phyloP scores from a whole-genome alignment of 2,113 vertebrate species.

The Cryptoleucopteryx plumbea region DNA sequence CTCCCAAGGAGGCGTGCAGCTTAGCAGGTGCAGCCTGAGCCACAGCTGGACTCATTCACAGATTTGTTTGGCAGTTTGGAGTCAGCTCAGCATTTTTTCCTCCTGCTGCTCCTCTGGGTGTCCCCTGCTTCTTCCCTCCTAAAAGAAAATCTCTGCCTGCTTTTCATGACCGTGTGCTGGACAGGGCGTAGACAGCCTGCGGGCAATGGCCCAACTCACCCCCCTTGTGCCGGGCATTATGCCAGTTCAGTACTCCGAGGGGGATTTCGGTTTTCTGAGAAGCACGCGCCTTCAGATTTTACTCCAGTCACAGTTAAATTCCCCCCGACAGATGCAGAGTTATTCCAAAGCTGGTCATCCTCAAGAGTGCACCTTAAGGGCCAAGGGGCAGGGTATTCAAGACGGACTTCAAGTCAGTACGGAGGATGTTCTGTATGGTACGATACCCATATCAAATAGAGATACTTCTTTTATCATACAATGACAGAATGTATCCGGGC shows the following conservation, averaged over 20 bases:
- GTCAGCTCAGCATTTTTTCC: background rate
- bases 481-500: background rate
- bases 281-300: accelerated
- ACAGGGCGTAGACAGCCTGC: background rate
- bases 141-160: background rate
- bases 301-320: accelerated
- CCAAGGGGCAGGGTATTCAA: accelerated
- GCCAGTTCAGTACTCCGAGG: background rate
- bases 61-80: background rate
- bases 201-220: background rate
- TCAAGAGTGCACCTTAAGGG: background rate
- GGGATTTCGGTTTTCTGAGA: background rate
- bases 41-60: background rate
- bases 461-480: background rate
- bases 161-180: accelerated
- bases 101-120: background rate
- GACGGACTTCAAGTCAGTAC: accelerated
- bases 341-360: background rate
- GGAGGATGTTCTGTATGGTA: background rate
- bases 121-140: background rate
- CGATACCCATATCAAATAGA: background rate
- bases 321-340: background rate
- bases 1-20: background rate
- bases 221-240: background rate
- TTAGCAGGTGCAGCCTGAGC: slow-evolving; percentile 8